These are phyloP conservation scores for Physella acuta DNA, from an alignment of 1,140 invertebrate genomes.

Conservation along the genomic window DNA sequence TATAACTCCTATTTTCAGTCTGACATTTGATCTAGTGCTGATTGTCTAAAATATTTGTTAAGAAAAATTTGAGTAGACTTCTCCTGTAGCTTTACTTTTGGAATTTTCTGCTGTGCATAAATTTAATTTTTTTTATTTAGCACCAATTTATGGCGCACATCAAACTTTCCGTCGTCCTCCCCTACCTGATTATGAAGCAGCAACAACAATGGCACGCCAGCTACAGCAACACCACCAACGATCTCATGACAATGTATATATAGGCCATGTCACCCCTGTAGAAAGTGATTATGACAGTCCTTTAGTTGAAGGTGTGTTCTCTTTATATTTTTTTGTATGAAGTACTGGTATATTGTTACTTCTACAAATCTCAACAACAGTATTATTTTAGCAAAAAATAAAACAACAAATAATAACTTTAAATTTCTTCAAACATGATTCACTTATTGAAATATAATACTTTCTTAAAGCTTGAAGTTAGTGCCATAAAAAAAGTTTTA, in stretches of 20 bases:
- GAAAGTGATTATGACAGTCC: background rate
- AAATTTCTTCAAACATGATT: background rate
- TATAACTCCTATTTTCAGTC: no score
- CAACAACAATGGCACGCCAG: slow-evolving; percentile 53
- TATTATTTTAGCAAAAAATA: slow-evolving; percentile 3
- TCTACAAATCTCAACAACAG: background rate
- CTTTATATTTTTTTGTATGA: background rate
- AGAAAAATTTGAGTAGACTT: no score
- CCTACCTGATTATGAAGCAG: slow-evolving; percentile 55
- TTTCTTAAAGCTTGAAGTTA: background rate
- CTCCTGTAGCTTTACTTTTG: no score
- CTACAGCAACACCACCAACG: slow-evolving; percentile 37
- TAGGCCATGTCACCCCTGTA: background rate
- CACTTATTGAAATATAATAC: background rate
- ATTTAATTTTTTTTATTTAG: no score
- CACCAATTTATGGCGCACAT: slow-evolving; percentile 13
- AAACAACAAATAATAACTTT: slow-evolving; percentile 6
- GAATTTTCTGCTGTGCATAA: no score
- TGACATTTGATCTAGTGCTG: no score
- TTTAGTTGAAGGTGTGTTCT: slow-evolving; percentile 10
- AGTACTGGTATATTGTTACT: background rate
- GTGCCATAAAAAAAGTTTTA: background rate
- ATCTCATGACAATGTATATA: slow-evolving; percentile 36
- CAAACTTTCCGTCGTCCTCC: slow-evolving; percentile 49
- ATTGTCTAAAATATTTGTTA: no score